phyloP scores from a whole-genome alignment of 1,140 invertebrate species.

The Cotesia chilonis region DNA sequence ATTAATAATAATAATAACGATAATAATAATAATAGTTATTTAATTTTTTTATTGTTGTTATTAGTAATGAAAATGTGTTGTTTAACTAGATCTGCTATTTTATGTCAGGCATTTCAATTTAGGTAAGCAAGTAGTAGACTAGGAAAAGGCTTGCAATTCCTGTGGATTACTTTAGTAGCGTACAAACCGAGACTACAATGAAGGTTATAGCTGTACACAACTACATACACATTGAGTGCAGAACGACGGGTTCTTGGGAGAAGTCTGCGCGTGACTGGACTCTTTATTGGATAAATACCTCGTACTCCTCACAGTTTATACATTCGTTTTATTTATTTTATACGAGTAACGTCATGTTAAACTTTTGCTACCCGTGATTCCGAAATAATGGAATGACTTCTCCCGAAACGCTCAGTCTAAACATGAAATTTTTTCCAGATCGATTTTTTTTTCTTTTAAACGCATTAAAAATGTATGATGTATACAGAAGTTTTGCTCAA shows the following conservation, averaged over 20 bases:
- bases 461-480: no score
- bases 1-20: no score
- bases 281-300: constrained; percentile 40
- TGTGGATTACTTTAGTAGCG: constrained; percentile 31
- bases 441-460: no score
- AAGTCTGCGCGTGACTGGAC: constrained; percentile 39
- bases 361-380: constrained; percentile 24
- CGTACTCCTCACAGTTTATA: constrained; percentile 28
- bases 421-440: no score
- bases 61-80: constrained; percentile 11
- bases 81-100: constrained; percentile 27
- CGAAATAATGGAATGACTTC: constrained; percentile 25
- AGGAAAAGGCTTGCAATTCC: constrained; percentile 23
- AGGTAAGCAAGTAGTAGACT: constrained; percentile 23
- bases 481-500: no score
- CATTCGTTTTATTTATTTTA: constrained; percentile 25
- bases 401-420: neutral
- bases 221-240: neutral
- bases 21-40: neutral
- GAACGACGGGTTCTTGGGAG: constrained; percentile 5
- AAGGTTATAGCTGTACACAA: constrained; percentile 4
- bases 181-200: constrained; percentile 24
- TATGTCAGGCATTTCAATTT: constrained; percentile 34
- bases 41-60: neutral
- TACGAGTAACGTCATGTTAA: constrained; percentile 23